A percentile compares a stretch with the other conserved stretches of the same genome.
Evolutionary conservation across 30 jellyfish, hydroid and myxozoan species (phyloP).

Genomic region (Turritopsis dohrnii): DNA sequence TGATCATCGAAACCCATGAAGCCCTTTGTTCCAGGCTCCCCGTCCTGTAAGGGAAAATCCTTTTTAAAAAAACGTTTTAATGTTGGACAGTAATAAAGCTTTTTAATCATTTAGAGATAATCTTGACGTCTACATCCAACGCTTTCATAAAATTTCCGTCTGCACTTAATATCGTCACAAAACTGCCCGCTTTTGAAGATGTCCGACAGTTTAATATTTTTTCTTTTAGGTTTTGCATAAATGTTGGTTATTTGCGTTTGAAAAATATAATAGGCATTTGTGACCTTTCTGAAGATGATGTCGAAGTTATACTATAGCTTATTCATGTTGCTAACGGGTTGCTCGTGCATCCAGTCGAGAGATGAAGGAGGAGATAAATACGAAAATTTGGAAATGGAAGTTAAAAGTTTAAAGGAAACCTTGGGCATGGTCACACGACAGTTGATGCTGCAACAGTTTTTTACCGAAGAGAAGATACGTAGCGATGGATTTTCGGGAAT

Average conservation of each 20-base stretch:
- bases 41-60: not conserved
- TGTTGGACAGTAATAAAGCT: too few relatives aligned
- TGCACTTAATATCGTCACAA: not conserved
- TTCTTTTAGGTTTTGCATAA: not conserved
- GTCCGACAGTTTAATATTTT: not conserved
- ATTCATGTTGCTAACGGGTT: not conserved
- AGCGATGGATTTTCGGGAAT: constrained; percentile 85
- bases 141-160: not conserved
- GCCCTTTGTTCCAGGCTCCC: too few relatives aligned
- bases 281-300: not conserved
- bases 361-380: not conserved
- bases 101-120: too few relatives aligned
- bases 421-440: constrained; percentile 52
- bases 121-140: not conserved
- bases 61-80: too few relatives aligned
- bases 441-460: constrained; percentile 80
- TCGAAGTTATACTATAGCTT: not conserved
- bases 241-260: not conserved
- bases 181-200: not conserved
- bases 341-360: not conserved
- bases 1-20: too few relatives aligned
- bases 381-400: not conserved
- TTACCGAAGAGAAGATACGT: constrained; percentile 70
- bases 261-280: not conserved
- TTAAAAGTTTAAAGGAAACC: constrained; percentile 21